phyloP scores from a whole-genome alignment of 1,140 invertebrate species.

The Drosophila dunni region DNA sequence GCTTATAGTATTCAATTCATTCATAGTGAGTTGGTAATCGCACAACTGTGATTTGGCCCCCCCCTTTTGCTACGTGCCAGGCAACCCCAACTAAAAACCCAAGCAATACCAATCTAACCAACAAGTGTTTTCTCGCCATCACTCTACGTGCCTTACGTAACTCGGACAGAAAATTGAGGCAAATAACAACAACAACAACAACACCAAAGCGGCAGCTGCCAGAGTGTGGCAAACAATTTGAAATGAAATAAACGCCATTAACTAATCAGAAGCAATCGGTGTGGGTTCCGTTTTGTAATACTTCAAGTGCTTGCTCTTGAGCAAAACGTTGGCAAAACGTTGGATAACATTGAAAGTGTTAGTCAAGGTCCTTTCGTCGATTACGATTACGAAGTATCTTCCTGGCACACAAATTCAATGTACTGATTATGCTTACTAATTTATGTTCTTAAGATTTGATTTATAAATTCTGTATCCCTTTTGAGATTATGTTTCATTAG shows the following conservation, averaged over 20 bases:
- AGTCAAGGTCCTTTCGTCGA: background rate
- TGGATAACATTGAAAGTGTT: conserved; percentile 18
- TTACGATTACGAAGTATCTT: conserved; percentile 11
- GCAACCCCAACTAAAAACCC: conserved; percentile 25
- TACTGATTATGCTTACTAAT: conserved; percentile 9
- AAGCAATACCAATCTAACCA: conserved; percentile 27
- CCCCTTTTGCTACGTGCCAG: conserved; percentile 18
- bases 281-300: conserved; percentile 8
- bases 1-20: conserved; percentile 66
- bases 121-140: conserved; percentile 46
- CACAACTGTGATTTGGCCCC: conserved; percentile 58
- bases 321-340: conserved; percentile 6
- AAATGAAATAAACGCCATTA: conserved; percentile 76
- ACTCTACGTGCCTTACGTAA: conserved; percentile 36
- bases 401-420: conserved; percentile 12
- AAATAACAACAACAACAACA: conserved; percentile 8
- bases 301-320: conserved; percentile 12
- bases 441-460: conserved; percentile 15
- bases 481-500: background rate
- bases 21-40: conserved; percentile 59
- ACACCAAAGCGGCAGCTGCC: conserved; percentile 40
- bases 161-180: conserved; percentile 4
- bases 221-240: conserved; percentile 51
- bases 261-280: conserved; percentile 67
- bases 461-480: background rate